A percentile compares a stretch with the other conserved stretches of the same genome.
Conservation (phyloP, 2,797 vertebrate species). For the Tympanoctomys barrerae region DNA sequence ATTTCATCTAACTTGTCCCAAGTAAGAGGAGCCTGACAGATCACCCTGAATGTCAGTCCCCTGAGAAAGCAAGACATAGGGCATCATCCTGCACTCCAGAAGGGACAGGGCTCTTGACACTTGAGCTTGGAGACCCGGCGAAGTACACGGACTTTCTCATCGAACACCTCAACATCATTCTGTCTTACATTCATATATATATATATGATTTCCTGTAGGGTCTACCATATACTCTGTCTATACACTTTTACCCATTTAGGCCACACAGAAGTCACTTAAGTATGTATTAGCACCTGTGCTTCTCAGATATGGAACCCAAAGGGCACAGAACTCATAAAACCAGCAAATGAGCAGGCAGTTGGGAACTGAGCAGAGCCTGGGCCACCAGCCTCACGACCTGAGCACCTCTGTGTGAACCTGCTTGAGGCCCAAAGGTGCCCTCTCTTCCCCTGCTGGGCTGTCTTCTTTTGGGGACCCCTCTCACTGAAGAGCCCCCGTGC, state of each 20-base stretch:
- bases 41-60: not conserved
- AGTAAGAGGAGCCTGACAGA: conserved; percentile 17
- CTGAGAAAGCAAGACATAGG: not conserved
- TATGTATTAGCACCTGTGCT: not conserved
- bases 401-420: not conserved
- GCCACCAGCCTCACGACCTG: not conserved
- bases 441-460: not conserved
- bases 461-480: not conserved
- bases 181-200: not conserved
- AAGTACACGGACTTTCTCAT: not conserved
- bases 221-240: not conserved
- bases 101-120: not conserved
- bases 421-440: not conserved
- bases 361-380: not conserved
- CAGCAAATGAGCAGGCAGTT: not conserved
- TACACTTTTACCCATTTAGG: conserved; percentile 14
- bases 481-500: not conserved
- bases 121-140: not conserved
- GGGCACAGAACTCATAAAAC: not conserved
- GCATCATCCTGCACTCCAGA: not conserved
- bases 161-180: not conserved
- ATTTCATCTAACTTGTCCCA: conserved; percentile 28
- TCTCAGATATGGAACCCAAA: conserved; percentile 14
- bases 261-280: not conserved
- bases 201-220: not conserved